Percentiles rank a stretch among this genome's conserved stretches.
These are phyloP conservation scores for Nymphalis io DNA, from an alignment of 1,140 invertebrate genomes.

Conservation along the genomic window DNA sequence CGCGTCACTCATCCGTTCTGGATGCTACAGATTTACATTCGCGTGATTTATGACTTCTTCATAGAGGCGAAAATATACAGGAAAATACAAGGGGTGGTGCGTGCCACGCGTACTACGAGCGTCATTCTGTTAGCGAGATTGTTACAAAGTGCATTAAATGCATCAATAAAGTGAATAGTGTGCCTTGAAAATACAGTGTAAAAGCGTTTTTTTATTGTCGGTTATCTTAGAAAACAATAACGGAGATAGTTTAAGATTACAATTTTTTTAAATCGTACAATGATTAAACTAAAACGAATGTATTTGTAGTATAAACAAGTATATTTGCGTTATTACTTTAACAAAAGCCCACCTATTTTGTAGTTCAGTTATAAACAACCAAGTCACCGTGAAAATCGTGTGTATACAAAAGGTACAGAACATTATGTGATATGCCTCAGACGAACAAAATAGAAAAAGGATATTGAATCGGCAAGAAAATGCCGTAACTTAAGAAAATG, in stretches of 20 bases:
- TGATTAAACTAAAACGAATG: neutral
- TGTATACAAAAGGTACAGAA: constrained; percentile 41
- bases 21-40: constrained; percentile 79
- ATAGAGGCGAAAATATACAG: constrained; percentile 73
- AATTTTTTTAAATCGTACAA: too few relatives aligned
- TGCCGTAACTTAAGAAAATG: constrained; percentile 68
- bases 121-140: constrained; percentile 6
- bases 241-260: too few relatives aligned
- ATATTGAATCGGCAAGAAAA: constrained; percentile 69
- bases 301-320: neutral
- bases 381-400: constrained; percentile 40
- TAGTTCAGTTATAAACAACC: constrained; percentile 23
- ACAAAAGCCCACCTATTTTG: constrained; percentile 9
- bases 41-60: constrained; percentile 78
- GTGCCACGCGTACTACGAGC: constrained; percentile 5
- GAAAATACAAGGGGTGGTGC: constrained; percentile 53
- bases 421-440: constrained; percentile 49
- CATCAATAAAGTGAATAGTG: constrained; percentile 5
- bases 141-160: constrained; percentile 24
- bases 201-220: neutral
- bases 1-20: constrained; percentile 74
- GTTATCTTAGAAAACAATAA: neutral
- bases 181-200: neutral
- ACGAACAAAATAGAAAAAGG: constrained; percentile 69
- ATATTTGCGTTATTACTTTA: constrained; percentile 4